phyloP scores from a whole-genome alignment of 1,140 invertebrate genomes.

The Neodiprion pinetum region DNA sequence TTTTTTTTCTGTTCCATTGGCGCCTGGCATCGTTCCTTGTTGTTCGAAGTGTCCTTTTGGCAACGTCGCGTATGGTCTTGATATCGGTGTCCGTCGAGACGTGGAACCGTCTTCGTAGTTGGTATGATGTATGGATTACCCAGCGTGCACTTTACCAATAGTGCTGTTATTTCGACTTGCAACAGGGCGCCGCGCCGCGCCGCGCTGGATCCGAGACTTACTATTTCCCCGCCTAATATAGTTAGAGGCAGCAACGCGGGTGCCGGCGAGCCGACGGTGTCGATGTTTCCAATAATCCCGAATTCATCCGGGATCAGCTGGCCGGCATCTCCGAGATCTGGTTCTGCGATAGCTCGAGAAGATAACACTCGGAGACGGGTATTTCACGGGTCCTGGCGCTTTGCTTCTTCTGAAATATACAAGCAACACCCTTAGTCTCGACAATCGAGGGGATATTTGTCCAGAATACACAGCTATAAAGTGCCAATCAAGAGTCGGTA shows the following conservation, averaged over 20 bases:
- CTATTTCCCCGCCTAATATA: not conserved
- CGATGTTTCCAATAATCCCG: conserved; percentile 41
- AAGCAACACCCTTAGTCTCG: not conserved
- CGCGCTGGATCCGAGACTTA: not conserved
- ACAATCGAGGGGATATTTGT: no score
- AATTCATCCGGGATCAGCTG: conserved; percentile 54
- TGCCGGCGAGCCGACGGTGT: conserved; percentile 32
- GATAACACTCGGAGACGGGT: conserved; percentile 73
- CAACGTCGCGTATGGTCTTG: not conserved
- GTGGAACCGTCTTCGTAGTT: not conserved
- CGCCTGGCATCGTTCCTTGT: not conserved
- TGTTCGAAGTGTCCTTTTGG: not conserved
- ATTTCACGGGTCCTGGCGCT: conserved; percentile 76
- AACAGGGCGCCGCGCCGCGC: not conserved
- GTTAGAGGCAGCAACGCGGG: conserved; percentile 26
- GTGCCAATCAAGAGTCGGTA: no score
- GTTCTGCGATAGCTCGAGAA: conserved; percentile 67
- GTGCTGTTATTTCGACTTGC: not conserved
- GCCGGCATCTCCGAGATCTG: conserved; percentile 52
- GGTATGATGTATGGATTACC: not conserved
- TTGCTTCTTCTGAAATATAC: conserved; percentile 73
- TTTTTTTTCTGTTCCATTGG: not conserved
- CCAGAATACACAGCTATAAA: no score
- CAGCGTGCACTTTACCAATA: not conserved
- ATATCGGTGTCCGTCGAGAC: not conserved